Conservation (phyloP, 30 jellyfish, hydroid and myxozoan genomes). For the Cassiopea andromeda region DNA sequence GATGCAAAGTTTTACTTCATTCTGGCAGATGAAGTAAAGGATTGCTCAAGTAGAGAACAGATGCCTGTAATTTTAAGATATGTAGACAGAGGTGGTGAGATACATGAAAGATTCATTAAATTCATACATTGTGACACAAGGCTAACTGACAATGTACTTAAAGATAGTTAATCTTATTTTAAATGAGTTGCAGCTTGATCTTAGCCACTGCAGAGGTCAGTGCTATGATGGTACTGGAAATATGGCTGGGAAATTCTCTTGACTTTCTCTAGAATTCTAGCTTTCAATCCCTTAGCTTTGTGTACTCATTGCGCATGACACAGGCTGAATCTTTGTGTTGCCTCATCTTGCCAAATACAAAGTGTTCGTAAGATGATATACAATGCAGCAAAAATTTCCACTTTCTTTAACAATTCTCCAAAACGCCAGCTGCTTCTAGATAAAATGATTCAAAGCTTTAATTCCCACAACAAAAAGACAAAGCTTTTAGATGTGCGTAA, state of each 20-base stretch:
- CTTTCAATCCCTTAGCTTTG: conserved; percentile 1
- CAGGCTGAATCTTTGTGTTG: neutral
- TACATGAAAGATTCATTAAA: conserved; percentile 3
- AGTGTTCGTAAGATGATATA: conserved; percentile 1
- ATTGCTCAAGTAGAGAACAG: neutral
- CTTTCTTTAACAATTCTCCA: conserved; percentile 8
- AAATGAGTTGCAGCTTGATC: neutral
- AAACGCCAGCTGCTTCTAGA: conserved; percentile 8
- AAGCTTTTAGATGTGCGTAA: conserved; percentile 53
- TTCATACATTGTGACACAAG: conserved; percentile 24
- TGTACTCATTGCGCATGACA: conserved; percentile 29
- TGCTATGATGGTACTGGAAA: conserved; percentile 50
- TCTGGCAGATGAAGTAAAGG: neutral
- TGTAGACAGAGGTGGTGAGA: conserved; percentile 7
- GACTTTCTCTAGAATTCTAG: conserved; percentile 1
- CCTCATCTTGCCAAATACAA: neutral
- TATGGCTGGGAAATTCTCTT: conserved; percentile 32
- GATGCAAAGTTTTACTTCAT: neutral
- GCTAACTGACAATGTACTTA: neutral
- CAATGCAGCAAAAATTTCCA: neutral
- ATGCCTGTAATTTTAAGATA: conserved; percentile 32
- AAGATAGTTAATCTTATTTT: neutral
- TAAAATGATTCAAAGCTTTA: neutral
- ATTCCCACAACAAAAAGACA: conserved; percentile 5
- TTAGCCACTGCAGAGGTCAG: conserved; percentile 21